These are phyloP conservation scores for Climacteris rufus DNA, from an alignment of 2,113 vertebrate species.

Conservation along the genomic window DNA sequence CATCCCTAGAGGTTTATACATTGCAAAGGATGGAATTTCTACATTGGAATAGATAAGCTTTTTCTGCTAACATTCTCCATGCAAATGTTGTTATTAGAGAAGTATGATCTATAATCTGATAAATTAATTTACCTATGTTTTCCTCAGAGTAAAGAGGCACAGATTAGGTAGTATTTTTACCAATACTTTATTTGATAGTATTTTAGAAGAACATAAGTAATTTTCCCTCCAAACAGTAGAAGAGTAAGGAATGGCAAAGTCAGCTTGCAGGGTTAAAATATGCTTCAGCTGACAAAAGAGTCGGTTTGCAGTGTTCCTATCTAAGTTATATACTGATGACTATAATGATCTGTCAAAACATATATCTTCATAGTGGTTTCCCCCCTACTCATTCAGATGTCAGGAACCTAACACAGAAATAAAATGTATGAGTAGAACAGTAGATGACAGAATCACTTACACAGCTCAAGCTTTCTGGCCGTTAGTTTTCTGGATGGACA, in stretches of 20 bases:
- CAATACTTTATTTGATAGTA: neutral
- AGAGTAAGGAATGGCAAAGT: neutral
- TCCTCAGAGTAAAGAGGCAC: neutral
- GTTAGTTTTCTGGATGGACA: neutral
- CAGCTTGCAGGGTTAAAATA: neutral
- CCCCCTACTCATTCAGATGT: neutral
- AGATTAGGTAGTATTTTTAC: neutral
- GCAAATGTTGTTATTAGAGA: neutral
- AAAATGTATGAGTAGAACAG: neutral
- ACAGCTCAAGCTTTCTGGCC: neutral
- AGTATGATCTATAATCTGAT: neutral
- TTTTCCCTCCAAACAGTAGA: neutral
- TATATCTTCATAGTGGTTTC: neutral
- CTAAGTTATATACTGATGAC: neutral
- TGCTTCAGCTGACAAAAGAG: neutral
- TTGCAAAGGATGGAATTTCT: neutral
- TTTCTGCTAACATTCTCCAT: neutral
- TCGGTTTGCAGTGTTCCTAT: neutral
- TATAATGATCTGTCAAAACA: neutral
- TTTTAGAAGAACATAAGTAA: neutral
- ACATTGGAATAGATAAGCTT: neutral
- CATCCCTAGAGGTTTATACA: neutral
- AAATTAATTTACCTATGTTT: neutral
- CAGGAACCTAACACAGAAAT: neutral
- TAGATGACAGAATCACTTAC: neutral